Conservation (phyloP, 2,888 invertebrate species). For the Tachystola acroxantha region DNA sequence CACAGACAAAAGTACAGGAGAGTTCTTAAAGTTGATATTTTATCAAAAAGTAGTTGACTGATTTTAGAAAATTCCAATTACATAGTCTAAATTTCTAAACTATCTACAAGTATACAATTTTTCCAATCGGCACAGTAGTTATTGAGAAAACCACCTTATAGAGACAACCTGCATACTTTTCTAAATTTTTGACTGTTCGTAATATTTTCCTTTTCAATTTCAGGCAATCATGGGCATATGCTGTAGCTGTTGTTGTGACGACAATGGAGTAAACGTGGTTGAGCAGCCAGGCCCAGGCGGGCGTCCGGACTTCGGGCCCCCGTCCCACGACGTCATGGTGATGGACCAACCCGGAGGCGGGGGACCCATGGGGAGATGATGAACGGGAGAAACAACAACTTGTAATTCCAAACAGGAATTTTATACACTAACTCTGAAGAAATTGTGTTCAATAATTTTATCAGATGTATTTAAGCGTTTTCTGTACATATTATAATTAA, state of each 20-base stretch:
- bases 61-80: too few species aligned
- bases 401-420: background rate
- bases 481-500: background rate
- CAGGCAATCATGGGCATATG: background rate
- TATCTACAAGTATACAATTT: too few species aligned
- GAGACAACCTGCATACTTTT: too few species aligned
- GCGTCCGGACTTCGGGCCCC: slow-evolving; percentile 3
- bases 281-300: slow-evolving; percentile 18
- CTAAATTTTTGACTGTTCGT: too few species aligned
- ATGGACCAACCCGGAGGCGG: slow-evolving; percentile 29
- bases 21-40: too few species aligned
- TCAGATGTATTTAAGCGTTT: too few species aligned
- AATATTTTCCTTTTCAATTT: background rate
- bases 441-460: too few species aligned
- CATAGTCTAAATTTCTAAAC: too few species aligned
- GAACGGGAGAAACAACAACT: background rate
- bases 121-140: too few species aligned
- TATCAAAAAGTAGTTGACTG: too few species aligned
- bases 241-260: slow-evolving; percentile 11
- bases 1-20: too few species aligned
- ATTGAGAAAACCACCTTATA: too few species aligned
- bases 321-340: slow-evolving; percentile 17
- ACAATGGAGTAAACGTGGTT: slow-evolving; percentile 34
- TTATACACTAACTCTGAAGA: background rate
- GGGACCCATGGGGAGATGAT: slow-evolving; percentile 32